phyloP scores from a whole-genome alignment of 2,888 invertebrate species.

The Apotomis capreana region DNA sequence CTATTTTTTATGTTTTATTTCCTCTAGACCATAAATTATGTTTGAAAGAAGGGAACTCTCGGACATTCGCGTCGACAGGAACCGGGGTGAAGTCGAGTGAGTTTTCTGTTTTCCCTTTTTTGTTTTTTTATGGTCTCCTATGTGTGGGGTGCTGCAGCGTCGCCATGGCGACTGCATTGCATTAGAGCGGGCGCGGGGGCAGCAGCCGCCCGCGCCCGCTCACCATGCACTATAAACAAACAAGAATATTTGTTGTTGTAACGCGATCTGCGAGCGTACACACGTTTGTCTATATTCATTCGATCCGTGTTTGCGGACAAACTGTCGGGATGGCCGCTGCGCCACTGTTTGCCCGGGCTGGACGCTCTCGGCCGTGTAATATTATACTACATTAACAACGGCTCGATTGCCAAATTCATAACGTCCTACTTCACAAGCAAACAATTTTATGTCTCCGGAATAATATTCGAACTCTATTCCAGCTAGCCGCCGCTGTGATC shows the following conservation, averaged over 20 bases:
- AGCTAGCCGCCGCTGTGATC: conserved; percentile 15
- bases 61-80: conserved; percentile 80
- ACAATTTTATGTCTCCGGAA: conserved; percentile 25
- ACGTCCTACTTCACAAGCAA: conserved; percentile 18
- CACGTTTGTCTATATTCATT: conserved; percentile 80
- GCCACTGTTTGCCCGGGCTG: conserved; percentile 62
- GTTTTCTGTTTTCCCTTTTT: conserved; percentile 74
- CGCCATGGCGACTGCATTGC: conserved; percentile 77
- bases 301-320: conserved; percentile 77
- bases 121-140: conserved; percentile 78
- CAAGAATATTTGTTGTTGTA: conserved; percentile 76
- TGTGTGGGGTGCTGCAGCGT: conserved; percentile 73
- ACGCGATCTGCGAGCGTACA: conserved; percentile 73
- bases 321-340: conserved; percentile 74
- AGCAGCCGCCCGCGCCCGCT: conserved; percentile 46
- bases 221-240: conserved; percentile 62
- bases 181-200: conserved; percentile 60
- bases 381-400: conserved; percentile 58
- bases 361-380: conserved; percentile 64
- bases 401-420: conserved; percentile 28
- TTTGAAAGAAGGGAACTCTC: conserved; percentile 84
- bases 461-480: conserved; percentile 13
- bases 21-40: conserved; percentile 84
- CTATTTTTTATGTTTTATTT: conserved; percentile 84
- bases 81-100: conserved; percentile 77